These are phyloP conservation scores for Onychostoma macrolepis DNA, from an alignment of 2,113 vertebrate species.

Conservation along the genomic window DNA sequence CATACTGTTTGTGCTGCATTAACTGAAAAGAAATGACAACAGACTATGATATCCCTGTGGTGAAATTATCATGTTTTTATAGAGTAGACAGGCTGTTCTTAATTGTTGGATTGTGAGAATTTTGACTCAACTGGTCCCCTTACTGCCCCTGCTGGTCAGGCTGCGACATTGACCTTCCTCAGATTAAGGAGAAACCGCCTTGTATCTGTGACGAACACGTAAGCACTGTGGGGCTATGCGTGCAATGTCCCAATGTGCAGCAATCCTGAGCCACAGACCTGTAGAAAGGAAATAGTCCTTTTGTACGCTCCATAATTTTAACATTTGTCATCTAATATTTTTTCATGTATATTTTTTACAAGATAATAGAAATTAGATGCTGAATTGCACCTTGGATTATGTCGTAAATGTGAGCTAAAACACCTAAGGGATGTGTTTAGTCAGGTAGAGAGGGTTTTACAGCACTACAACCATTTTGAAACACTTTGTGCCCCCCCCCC, in stretches of 20 bases:
- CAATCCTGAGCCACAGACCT: constrained; percentile 50
- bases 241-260: constrained; percentile 48
- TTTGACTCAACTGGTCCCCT: constrained; percentile 28
- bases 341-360: constrained; percentile 27
- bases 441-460: constrained; percentile 40
- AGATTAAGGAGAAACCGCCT: constrained; percentile 16
- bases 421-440: constrained; percentile 2
- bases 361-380: constrained; percentile 24
- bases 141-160: constrained; percentile 72
- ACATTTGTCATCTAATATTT: constrained; percentile 8
- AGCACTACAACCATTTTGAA: constrained; percentile 40
- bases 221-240: constrained; percentile 25
- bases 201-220: background rate
- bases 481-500: constrained; percentile 60
- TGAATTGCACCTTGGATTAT: constrained; percentile 63
- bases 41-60: background rate
- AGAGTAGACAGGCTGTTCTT: background rate
- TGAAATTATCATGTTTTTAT: background rate
- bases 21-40: background rate
- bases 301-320: background rate
- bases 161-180: constrained; percentile 48
- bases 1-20: background rate
- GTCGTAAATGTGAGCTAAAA: constrained; percentile 14
- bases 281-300: constrained; percentile 28
- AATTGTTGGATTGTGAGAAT: background rate